Percentiles rank a stretch among this genome's conserved stretches.
Conservation (phyloP, 2,888 invertebrate genomes). For the Cotesia congregata region DNA sequence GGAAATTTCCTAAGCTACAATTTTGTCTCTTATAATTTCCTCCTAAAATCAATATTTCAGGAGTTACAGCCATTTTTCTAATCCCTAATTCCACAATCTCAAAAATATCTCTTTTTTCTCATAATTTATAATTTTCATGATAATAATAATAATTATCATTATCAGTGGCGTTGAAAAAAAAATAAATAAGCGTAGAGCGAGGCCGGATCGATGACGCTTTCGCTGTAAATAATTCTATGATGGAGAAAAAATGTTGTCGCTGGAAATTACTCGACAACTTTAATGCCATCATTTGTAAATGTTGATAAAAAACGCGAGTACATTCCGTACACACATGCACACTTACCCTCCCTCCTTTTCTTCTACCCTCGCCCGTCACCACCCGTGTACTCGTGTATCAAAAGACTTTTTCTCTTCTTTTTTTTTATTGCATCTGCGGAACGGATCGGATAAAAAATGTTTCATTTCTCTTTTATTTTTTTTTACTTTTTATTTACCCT, state of each 20-base stretch:
- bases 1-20: too few relatives aligned
- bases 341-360: too few relatives aligned
- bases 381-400: slow-evolving; percentile 10
- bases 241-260: slow-evolving; percentile 32
- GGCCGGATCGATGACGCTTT: slow-evolving; percentile 47
- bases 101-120: too few relatives aligned
- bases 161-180: too few relatives aligned
- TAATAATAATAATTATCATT: too few relatives aligned
- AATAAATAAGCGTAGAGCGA: too few relatives aligned
- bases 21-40: too few relatives aligned
- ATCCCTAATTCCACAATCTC: too few relatives aligned
- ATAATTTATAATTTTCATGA: too few relatives aligned
- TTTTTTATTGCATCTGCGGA: slow-evolving; percentile 4
- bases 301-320: background rate
- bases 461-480: slow-evolving; percentile 10
- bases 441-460: background rate
- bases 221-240: slow-evolving; percentile 47
- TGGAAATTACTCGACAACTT: slow-evolving; percentile 11
- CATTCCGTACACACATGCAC: too few relatives aligned
- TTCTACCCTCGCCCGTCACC: background rate
- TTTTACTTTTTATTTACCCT: background rate
- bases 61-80: too few relatives aligned
- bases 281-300: background rate
- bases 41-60: too few relatives aligned
- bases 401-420: background rate